Conservation (phyloP, 2,888 invertebrate species). For the Achlya flavicornis region DNA sequence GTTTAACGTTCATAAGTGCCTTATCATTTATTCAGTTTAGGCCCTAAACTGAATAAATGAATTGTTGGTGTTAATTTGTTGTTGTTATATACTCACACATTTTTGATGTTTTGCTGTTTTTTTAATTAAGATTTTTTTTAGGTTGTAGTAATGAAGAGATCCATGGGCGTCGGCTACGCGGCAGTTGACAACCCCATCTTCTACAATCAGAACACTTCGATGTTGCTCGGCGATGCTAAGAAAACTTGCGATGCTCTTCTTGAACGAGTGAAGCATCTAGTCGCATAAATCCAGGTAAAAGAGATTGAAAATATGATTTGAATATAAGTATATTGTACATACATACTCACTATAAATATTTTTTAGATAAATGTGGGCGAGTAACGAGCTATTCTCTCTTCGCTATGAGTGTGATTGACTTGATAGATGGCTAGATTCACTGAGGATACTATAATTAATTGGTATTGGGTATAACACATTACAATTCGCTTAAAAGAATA, state of each 20-base stretch:
- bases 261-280: slow-evolving; percentile 83
- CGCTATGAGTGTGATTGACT: neutral
- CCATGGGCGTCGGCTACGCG: slow-evolving; percentile 94
- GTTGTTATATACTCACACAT: too few species aligned
- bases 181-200: slow-evolving; percentile 97
- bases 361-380: neutral
- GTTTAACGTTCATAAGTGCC: too few species aligned
- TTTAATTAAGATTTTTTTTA: slow-evolving; percentile 42
- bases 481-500: neutral
- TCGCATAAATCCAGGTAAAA: slow-evolving; percentile 39
- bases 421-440: slow-evolving; percentile 14
- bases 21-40: too few species aligned
- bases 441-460: too few species aligned
- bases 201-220: slow-evolving; percentile 93
- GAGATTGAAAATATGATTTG: slow-evolving; percentile 13
- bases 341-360: slow-evolving; percentile 16
- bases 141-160: slow-evolving; percentile 96
- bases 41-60: too few species aligned
- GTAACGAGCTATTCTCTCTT: neutral
- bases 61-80: too few species aligned
- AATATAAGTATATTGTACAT: slow-evolving; percentile 25
- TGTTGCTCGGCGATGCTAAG: slow-evolving; percentile 96
- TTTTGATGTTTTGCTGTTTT: too few species aligned
- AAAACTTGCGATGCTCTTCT: slow-evolving; percentile 94
- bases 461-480: neutral